Conservation (phyloP, 2,888 invertebrate species). For the Epinotia brunnichana region DNA sequence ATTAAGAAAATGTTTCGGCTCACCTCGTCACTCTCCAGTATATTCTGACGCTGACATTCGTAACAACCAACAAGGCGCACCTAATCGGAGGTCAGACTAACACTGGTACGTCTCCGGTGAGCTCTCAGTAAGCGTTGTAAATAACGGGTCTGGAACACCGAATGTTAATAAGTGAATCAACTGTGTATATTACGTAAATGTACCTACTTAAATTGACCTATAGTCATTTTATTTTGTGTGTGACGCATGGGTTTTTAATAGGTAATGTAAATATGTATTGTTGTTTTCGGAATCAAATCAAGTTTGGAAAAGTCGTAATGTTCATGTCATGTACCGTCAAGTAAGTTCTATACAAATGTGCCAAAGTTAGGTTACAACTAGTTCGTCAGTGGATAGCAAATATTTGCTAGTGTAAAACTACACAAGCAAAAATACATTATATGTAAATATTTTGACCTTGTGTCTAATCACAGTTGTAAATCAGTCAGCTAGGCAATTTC, state of each 20-base stretch:
- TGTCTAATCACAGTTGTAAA: no score
- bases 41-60: not conserved
- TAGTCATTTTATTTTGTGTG: not conserved
- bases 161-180: not conserved
- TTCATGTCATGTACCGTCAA: not conserved
- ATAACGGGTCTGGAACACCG: not conserved
- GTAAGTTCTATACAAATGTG: not conserved
- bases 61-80: no score
- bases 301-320: not conserved
- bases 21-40: not conserved
- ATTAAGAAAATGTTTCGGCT: not conserved
- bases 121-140: not conserved
- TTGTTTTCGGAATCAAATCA: not conserved
- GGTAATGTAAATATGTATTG: not conserved
- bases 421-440: no score
- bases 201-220: not conserved
- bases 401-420: no score
- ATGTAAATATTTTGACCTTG: no score
- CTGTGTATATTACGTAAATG: not conserved
- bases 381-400: not conserved
- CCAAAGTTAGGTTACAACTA: not conserved
- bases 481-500: no score
- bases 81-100: not conserved
- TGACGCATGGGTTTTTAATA: no score
- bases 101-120: not conserved